Conservation (phyloP, 2,113 vertebrate genomes). For the Anoura caudifer region DNA sequence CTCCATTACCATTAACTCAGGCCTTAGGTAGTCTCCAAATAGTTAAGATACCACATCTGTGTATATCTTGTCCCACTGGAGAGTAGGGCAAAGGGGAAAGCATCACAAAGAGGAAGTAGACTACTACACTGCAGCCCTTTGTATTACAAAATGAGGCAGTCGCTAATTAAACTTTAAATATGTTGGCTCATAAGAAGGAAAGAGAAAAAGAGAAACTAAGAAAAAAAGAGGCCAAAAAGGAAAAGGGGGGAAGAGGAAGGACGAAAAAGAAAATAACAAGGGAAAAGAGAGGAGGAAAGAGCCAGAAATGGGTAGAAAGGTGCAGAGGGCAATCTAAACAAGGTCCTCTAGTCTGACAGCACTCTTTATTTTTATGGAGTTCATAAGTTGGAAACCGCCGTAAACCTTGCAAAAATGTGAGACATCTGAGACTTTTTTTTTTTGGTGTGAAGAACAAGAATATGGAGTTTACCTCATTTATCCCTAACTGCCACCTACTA, state of each 20-base stretch:
- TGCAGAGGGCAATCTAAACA: background rate
- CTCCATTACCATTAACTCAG: background rate
- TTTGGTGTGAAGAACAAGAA: conserved; percentile 41
- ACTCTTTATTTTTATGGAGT: conserved; percentile 22
- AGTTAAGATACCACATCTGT: background rate
- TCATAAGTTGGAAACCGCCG: background rate
- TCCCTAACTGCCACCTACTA: conserved; percentile 10
- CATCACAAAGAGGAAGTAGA: conserved; percentile 57
- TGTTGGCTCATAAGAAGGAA: background rate
- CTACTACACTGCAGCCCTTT: background rate
- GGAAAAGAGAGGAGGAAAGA: background rate
- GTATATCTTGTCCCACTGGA: background rate
- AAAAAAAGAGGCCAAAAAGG: background rate
- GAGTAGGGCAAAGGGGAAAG: conserved; percentile 48
- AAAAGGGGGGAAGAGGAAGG: background rate
- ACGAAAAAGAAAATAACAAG: background rate
- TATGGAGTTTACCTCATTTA: background rate
- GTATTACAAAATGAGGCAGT: conserved; percentile 31
- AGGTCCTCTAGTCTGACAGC: background rate
- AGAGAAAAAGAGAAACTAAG: too few relatives aligned
- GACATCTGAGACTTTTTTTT: conserved; percentile 26
- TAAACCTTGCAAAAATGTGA: conserved; percentile 1
- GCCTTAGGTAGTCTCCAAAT: background rate
- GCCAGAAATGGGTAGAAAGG: background rate
- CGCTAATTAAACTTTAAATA: conserved; percentile 23